phyloP scores from a whole-genome alignment of 2,113 vertebrate genomes.

The Osmerus eperlanus region DNA sequence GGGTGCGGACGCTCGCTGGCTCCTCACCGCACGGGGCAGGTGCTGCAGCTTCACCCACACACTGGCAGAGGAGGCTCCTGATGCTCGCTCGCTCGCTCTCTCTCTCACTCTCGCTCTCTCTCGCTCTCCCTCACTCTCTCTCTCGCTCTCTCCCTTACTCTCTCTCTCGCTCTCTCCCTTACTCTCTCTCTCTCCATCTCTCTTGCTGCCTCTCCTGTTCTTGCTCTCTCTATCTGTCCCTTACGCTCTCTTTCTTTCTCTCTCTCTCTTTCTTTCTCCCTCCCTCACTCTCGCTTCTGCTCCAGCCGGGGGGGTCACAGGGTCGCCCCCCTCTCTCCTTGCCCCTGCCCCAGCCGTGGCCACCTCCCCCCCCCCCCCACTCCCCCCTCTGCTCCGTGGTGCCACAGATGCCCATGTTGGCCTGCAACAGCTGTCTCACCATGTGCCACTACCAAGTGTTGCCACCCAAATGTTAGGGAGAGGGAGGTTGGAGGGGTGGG shows the following conservation, averaged over 20 bases:
- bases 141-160: slow-evolving; percentile 8
- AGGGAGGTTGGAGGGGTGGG: slow-evolving; percentile 47
- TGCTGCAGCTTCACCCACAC: slow-evolving; percentile 17
- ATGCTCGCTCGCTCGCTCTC: background rate
- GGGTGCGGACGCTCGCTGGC: slow-evolving; percentile 44
- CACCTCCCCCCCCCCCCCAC: slow-evolving; percentile 4
- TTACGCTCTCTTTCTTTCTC: too few relatives aligned
- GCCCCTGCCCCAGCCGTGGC: background rate
- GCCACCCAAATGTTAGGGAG: slow-evolving; percentile 69
- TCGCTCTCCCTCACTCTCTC: background rate
- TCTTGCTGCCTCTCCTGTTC: slow-evolving; percentile 24
- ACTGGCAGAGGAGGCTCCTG: background rate
- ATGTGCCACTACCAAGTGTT: slow-evolving; percentile 77
- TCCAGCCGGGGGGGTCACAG: slow-evolving; percentile 9
- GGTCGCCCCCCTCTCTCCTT: slow-evolving; percentile 31
- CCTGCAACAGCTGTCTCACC: slow-evolving; percentile 80
- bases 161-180: background rate
- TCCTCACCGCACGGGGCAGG: slow-evolving; percentile 38
- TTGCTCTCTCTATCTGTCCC: too few relatives aligned
- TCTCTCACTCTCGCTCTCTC: background rate
- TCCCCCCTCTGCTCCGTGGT: slow-evolving; percentile 47
- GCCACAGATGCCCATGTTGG: slow-evolving; percentile 75
- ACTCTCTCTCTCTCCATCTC: slow-evolving; percentile 17
- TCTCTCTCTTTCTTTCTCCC: too few relatives aligned
- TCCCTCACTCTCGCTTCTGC: background rate